Evolutionary conservation across 2,888 invertebrate genomes (phyloP), one percentile per base, ranked within the genome.

Genomic region (Caenorhabditis auriculariae): DNA sequence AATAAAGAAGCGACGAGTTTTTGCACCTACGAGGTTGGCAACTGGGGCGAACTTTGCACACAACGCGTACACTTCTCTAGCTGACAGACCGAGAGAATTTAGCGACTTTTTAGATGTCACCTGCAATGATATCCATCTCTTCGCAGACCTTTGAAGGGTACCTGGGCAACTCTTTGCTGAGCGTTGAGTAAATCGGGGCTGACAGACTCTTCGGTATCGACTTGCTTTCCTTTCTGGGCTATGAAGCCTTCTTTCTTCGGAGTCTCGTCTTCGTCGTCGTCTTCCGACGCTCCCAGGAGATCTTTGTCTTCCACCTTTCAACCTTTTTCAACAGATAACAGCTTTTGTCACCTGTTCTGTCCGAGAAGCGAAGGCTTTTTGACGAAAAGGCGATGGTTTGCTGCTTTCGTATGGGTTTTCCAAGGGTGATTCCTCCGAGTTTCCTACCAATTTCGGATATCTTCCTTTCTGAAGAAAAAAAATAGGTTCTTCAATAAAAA

Each of bases 11-110:
- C 17, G 12, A 41, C 42, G 17, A 9, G 7, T 12, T 28, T 28
- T 15, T n/a, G 24, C 2, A 38, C 41, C 24, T 23, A 62, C 71
- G 62, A 65, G 57, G 29, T 69, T 69, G 2, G 73, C 73, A 29
- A 73, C 54, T 32, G 69, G 64, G 2, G 73, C 63, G 49, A 73
- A 73, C 29, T 68, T 66, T 2, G 69, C 57, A 44, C 73, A 73
- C 2, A 73, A 41, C 2, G 62, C 64, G 48, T 58, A 61, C 32
- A 73, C 44, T 35, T 73, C 64, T 35, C 60, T 60, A 5, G 59
- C 41, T 0, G 56, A 44, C 23, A 73, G 44, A 7, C 73, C 73
- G 7, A 71, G 58, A 41, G 63, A 56, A 29, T 49, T 51, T 21
- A 70, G 56, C 0, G 70, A 66, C 9, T 67, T 66, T 37, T 60